Evolutionary conservation across 2,113 vertebrate species (phyloP).

Genomic region (Fregata magnificens): DNA sequence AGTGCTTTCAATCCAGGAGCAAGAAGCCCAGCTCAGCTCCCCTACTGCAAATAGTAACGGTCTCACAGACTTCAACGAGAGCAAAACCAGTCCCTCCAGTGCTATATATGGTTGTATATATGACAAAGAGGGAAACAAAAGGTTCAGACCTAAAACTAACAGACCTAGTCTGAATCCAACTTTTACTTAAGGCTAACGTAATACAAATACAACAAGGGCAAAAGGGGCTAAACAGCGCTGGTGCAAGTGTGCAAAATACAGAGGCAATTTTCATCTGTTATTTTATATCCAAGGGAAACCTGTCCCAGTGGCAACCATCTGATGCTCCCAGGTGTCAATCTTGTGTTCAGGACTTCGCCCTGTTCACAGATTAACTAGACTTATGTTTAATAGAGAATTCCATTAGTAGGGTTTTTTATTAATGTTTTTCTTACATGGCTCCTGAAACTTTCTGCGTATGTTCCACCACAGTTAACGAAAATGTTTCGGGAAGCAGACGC

Average conservation of each 20-base stretch:
- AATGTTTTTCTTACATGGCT: background rate
- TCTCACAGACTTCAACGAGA: background rate
- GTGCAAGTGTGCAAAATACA: background rate
- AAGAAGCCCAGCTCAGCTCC: background rate
- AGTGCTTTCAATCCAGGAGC: background rate
- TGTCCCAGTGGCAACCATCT: background rate
- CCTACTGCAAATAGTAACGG: background rate
- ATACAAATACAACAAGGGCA: background rate
- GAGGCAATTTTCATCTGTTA: background rate
- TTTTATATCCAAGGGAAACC: background rate
- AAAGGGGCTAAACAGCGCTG: background rate
- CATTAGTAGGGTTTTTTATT: background rate
- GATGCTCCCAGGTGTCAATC: background rate
- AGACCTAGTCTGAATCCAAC: background rate
- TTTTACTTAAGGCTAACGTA: background rate
- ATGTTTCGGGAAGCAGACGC: background rate
- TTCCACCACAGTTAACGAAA: background rate
- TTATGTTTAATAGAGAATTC: background rate
- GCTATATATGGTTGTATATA: background rate
- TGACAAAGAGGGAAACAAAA: background rate
- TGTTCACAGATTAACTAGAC: background rate
- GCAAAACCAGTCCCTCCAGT: background rate
- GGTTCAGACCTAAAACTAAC: background rate
- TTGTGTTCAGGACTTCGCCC: background rate
- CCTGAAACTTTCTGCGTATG: background rate